Evolutionary conservation across 2,888 invertebrate genomes (phyloP), one percentile per base, ranked within the genome.

Genomic region (Apodemia duryi): DNA sequence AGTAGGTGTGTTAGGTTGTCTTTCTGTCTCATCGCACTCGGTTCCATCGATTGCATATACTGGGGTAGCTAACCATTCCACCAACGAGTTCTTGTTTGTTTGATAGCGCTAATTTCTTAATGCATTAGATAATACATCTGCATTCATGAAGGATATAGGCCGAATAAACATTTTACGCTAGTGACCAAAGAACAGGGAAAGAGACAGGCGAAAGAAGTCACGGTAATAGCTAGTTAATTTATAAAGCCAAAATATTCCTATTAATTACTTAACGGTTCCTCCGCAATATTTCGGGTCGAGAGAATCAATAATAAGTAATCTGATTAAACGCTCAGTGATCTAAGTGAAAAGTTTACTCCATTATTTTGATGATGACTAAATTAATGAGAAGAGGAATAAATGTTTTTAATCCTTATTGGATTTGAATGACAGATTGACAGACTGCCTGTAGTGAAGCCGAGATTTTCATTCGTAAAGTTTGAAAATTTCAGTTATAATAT

Each of bases 301-400:
- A 65, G 67, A 67, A 75, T 73, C 74, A 73, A 75, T 74, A 74
- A 73, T 73, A 73, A 74, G 73, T 75, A 73, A 74, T 74, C 74
- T 75, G 73, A 74, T 75, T 76, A 74, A 69, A 66, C 69, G 57
- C 57, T 57, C 57, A 35, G 57, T 57, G 57, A 57, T 57, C 57
- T 70, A 67, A 75, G 75, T 75, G 75, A 71, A 75, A 75, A 74
- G 75, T 75, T 74, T 62, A 63, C 69, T 70, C 65, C 64, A 66
- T 70, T 68, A 71, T 69, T 67, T 68, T 63, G 66, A 64, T 63
- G 70, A 65, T 65, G 67, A 65, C 67, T 51, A 67, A 69, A 67
- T 69, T 67, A 67, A 67, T 67, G 67, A 67, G 63, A 51, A 32
- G 13, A 6, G 57, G 57, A 57, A 57, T 57, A 32, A 57, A 32